Evolutionary conservation across 1,140 invertebrate genomes (phyloP), one percentile per base, ranked within the genome.

Genomic region (Bemisia tabaci): DNA sequence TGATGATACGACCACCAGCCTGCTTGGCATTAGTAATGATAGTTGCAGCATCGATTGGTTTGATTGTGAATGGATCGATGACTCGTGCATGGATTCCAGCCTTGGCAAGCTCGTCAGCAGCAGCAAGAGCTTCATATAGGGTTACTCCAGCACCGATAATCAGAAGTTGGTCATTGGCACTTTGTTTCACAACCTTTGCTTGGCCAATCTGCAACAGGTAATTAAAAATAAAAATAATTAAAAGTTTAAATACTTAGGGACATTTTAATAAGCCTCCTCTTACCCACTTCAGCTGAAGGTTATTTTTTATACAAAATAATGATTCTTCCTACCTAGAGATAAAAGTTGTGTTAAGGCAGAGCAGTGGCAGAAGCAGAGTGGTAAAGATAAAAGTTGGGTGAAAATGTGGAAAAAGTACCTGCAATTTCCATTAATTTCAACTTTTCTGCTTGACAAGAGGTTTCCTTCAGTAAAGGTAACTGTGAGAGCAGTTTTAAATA

Each of bases 41-140:
- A 0, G 85, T 81, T 1, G 83, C 82, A 60, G 80, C 82, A 79
- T 99, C 97, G 60, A 99, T 79, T 0, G 97, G 97, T 79, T 99
- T 98, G 64, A 99, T 83, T 1, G 95, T 97, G 79, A 98, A 98
- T 0, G 87, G 90, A 83, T 98, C 95, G 72, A 98, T 76, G 11
- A 98, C 87, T 59, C 94, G 81, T 1, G 87, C 83, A 66, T 85
- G 80, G 59, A 95, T 79, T 22, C 88, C 88, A 71, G 73, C 70
- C 64, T 86, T 82, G 60, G 80, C 84, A 61, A 99, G 81, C 67
- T 83, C 77, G 33, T 91, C 85, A 1, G 93, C 89, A 39, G 97
- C 96, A 63, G 85, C 85, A 11, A 98, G 64, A 21, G 91, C 91
- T 78, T 98, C 95, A 73, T 92, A 86, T 27, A 99, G 78, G 12